A percentile compares a stretch with the other conserved stretches of the same genome.
phyloP scores from a whole-genome alignment of 2,888 invertebrate species.

The Cremastinae sp. region DNA sequence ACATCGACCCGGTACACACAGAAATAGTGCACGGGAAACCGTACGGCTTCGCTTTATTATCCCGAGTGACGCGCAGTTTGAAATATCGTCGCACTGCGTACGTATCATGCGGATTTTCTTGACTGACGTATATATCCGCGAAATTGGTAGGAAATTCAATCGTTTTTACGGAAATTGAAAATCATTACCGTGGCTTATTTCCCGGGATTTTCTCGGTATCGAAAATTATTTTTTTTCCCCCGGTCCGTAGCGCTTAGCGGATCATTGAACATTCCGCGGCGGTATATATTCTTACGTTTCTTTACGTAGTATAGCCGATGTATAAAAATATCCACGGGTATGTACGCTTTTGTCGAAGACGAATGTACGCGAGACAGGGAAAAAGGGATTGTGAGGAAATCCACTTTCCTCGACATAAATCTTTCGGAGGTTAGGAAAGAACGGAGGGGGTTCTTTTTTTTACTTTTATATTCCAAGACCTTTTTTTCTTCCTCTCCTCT shows the following conservation, averaged over 20 bases:
- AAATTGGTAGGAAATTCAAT: slow-evolving; percentile 12
- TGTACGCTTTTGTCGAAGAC: neutral
- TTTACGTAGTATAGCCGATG: too few species aligned
- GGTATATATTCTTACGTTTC: neutral
- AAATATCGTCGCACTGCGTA: slow-evolving; percentile 36
- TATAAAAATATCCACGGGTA: neutral
- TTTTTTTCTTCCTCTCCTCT: too few species aligned
- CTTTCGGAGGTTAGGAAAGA: slow-evolving; percentile 6
- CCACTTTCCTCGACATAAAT: slow-evolving; percentile 17
- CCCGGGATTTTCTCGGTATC: neutral
- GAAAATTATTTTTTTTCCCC: too few species aligned
- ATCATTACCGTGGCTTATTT: neutral
- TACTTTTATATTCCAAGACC: too few species aligned
- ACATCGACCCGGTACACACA: neutral
- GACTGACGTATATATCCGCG: slow-evolving; percentile 21
- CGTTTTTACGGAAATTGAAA: neutral
- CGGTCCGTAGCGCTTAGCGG: too few species aligned
- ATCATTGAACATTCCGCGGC: too few species aligned
- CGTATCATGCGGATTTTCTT: slow-evolving; percentile 36
- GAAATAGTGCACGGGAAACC: neutral
- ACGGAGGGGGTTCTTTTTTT: neutral
- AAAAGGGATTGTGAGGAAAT: slow-evolving; percentile 27
- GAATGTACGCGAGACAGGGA: slow-evolving; percentile 6
- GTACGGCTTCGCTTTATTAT: slow-evolving; percentile 4
- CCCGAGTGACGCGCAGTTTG: slow-evolving; percentile 24